Conservation (phyloP, 2,113 vertebrate genomes). For the Solea solea region DNA sequence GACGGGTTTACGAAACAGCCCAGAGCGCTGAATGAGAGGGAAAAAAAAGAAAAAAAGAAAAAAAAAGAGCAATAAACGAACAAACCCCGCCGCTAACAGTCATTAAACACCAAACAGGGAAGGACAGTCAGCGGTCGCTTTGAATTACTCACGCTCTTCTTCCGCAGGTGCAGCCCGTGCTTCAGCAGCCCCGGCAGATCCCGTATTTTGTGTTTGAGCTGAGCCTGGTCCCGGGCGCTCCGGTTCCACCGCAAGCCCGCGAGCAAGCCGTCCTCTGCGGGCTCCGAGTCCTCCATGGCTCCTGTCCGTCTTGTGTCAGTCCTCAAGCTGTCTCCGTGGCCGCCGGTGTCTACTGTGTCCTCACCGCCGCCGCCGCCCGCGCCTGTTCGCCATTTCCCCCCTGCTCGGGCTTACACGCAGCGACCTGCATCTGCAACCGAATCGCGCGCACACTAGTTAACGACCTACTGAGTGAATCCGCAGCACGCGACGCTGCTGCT, state of each 20-base stretch:
- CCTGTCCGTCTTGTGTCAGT: slow-evolving; percentile 22
- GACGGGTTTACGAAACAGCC: slow-evolving; percentile 62
- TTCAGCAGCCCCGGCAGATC: slow-evolving; percentile 92
- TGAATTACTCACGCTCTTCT: slow-evolving; percentile 86
- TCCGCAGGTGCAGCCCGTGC: slow-evolving; percentile 93
- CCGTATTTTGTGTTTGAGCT: slow-evolving; percentile 92
- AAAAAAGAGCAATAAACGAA: not conserved
- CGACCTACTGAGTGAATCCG: slow-evolving; percentile 52
- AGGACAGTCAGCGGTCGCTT: slow-evolving; percentile 28
- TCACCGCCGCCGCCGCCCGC: slow-evolving; percentile 59
- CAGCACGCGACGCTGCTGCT: slow-evolving; percentile 75
- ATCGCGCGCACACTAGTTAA: slow-evolving; percentile 40
- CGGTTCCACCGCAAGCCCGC: slow-evolving; percentile 83
- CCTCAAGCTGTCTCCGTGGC: slow-evolving; percentile 41
- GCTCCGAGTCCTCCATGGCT: slow-evolving; percentile 83
- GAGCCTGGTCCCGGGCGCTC: slow-evolving; percentile 85
- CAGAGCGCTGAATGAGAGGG: slow-evolving; percentile 7
- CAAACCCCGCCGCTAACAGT: not conserved
- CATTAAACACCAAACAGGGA: slow-evolving; percentile 20
- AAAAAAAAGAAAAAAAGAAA: not conserved
- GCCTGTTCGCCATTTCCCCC: slow-evolving; percentile 61
- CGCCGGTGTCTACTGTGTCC: slow-evolving; percentile 42
- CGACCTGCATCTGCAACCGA: slow-evolving; percentile 72
- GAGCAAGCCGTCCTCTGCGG: slow-evolving; percentile 84
- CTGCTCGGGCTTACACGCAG: slow-evolving; percentile 46